Evolutionary conservation across 37 sponge, comb jelly and placozoan species (phyloP), one percentile per base, ranked within the genome.

Genomic region (Oopsacas minuta): DNA sequence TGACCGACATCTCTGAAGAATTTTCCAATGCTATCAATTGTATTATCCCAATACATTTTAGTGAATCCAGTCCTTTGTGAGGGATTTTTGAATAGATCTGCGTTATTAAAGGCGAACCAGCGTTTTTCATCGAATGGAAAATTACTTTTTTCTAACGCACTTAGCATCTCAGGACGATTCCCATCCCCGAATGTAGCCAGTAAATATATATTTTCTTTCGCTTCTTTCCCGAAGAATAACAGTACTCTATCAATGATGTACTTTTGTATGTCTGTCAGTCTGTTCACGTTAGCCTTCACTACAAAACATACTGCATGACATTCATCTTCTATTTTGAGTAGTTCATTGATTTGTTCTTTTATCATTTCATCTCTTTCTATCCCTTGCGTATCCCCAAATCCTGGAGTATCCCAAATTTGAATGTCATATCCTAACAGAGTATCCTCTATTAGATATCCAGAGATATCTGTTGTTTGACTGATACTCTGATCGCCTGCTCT

Each of bases 141-240:
- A 12, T 10, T 25, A 12, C 75, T 61, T n/a, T 61, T 61, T 34
- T 61, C 75, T 12, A 20, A 3, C 1, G 75, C 75, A 61, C 75
- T 12, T n/a, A 61, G 28, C 22, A 61, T 34, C 30, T 61, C 28
- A 3, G 75, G 75, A 12, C 75, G 75, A 12, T 61, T 61, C 20
- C 17, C 75, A 12, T 61, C 75, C 28, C 32, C 75, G 30, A 61
- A 61, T 20, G 75, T 61, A 12, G 75, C 75, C 3, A 61, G 75
- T 61, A 61, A 3, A 34, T 20, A 61, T 25, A 61, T 61, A 12
- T 61, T 61, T 12, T 61, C 75, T n/a, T 25, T 10, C 20, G 75
- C 75, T n/a, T 61, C 75, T 61, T 61, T 61, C 75, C 75, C 75
- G 75, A 61, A 61, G 75, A 61, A 61, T n/a, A 61, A 34, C 75